phyloP scores from a whole-genome alignment of 2,888 invertebrate species.

The Phorcus lineatus region DNA sequence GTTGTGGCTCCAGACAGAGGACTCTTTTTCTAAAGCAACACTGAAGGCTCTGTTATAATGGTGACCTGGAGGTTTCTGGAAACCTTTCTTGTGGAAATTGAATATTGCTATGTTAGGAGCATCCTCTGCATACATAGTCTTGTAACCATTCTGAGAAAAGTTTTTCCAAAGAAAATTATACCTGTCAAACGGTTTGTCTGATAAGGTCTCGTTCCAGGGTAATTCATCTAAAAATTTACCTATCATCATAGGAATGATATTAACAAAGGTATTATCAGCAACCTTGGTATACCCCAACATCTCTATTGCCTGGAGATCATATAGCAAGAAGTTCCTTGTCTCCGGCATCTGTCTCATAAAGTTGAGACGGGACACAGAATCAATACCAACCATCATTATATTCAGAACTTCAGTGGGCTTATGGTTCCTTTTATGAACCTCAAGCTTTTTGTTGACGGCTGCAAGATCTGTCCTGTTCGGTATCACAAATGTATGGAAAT shows the following conservation, averaged over 20 bases:
- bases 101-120: constrained; percentile 86
- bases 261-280: constrained; percentile 94
- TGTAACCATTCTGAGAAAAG: constrained; percentile 84
- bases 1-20: constrained; percentile 47
- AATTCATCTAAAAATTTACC: constrained; percentile 77
- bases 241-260: constrained; percentile 87
- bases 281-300: constrained; percentile 93
- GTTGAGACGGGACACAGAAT: constrained; percentile 89
- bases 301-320: constrained; percentile 83
- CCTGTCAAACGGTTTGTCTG: constrained; percentile 50
- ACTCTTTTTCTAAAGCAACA: constrained; percentile 77
- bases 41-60: constrained; percentile 88
- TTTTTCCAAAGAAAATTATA: constrained; percentile 89
- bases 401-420: background rate
- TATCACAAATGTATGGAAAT: constrained; percentile 68
- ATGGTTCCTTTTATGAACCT: background rate
- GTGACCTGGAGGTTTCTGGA: constrained; percentile 86
- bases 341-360: constrained; percentile 89
- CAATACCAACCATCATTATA: constrained; percentile 80
- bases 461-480: constrained; percentile 39
- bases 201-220: constrained; percentile 71
- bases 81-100: constrained; percentile 86
- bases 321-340: constrained; percentile 79
- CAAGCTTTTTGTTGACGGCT: background rate
- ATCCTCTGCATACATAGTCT: constrained; percentile 90